Conservation (phyloP, 1,140 invertebrate genomes). For the Monomorium pharaonis region DNA sequence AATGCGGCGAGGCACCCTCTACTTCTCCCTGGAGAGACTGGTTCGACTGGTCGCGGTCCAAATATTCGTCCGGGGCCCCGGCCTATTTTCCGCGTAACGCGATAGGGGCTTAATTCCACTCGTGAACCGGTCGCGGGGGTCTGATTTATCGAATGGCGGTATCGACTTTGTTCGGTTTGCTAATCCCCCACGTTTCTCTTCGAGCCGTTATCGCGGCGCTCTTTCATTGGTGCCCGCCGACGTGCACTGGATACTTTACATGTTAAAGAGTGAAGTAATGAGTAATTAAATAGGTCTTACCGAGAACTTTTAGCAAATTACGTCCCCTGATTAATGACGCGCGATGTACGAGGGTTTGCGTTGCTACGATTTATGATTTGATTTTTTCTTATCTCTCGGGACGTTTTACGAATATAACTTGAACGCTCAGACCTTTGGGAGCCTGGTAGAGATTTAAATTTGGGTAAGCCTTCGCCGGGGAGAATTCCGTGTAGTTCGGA, state of each 20-base stretch:
- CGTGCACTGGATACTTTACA: conserved; percentile 47
- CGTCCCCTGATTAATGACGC: conserved; percentile 1
- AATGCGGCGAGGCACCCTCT: conserved; percentile 59
- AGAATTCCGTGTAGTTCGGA: conserved; percentile 67
- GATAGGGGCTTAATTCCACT: conserved; percentile 71
- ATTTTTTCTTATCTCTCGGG: neutral
- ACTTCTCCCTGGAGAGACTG: conserved; percentile 67
- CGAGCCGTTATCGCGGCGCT: conserved; percentile 10
- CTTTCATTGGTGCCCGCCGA: conserved; percentile 66
- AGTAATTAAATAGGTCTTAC: conserved; percentile 64
- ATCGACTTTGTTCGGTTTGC: conserved; percentile 70
- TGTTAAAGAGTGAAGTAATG: conserved; percentile 53
- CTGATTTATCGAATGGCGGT: conserved; percentile 72
- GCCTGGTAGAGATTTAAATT: conserved; percentile 39
- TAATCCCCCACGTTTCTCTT: conserved; percentile 58
- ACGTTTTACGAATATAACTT: neutral
- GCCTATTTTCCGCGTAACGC: conserved; percentile 72
- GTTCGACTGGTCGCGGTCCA: conserved; percentile 76
- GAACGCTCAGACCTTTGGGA: neutral
- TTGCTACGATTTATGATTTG: neutral
- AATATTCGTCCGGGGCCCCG: conserved; percentile 65
- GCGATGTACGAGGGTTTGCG: neutral
- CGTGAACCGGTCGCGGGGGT: conserved; percentile 63
- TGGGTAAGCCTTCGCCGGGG: conserved; percentile 21
- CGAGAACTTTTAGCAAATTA: conserved; percentile 45